Evolutionary conservation across 2,113 vertebrate species (phyloP), one percentile per base, ranked within the genome.

Genomic region (Chlorodrepanis virens): DNA sequence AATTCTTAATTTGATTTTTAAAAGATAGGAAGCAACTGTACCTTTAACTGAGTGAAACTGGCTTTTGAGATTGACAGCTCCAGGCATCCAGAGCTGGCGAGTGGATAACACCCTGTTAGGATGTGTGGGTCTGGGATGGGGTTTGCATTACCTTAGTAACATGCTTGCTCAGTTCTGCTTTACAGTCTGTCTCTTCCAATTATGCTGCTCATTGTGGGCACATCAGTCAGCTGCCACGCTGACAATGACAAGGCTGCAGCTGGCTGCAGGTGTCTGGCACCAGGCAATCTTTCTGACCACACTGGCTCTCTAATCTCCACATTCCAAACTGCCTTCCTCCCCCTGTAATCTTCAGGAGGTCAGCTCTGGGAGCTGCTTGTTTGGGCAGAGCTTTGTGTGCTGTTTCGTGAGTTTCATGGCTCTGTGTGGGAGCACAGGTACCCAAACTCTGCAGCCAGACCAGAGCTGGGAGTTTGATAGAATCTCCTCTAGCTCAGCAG

Each of bases 61-160:
- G 67, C 67, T 69, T 40, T 69, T 71, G 57, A 67, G 45, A 57
- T 3, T 63, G 82, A 45, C 93, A 88, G 83, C 68, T 91, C 67
- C 76, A 86, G 59, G 67, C 83, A 76, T 6, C n/a, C 82, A n/a
- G 72, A 92, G 84, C 89, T 89, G 25, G 75, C 7, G 37, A 76
- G 90, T 19, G 56, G 80, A 10, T 86, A 76, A 69, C 70, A 29
- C 3, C 3, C 59, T 53, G 60, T 35, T 40, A 22, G 70, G 61
- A 70, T 70, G 94, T 86, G 95, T 89, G 83, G 93, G 80, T 83
- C 89, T 86, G 85, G 56, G 76, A 10, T 53, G 52, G 74, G 42
- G 39, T 31, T 63, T 88, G 56, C 79, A 87, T 93, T 71, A 49
- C 93, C 88, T 75, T 81, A 69, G 86, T 87, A 83, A 90, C 88